Evolutionary conservation across 37 sponge, comb jelly and placozoan genomes (phyloP).

Genomic region (Halisarca cf. caerulea): DNA sequence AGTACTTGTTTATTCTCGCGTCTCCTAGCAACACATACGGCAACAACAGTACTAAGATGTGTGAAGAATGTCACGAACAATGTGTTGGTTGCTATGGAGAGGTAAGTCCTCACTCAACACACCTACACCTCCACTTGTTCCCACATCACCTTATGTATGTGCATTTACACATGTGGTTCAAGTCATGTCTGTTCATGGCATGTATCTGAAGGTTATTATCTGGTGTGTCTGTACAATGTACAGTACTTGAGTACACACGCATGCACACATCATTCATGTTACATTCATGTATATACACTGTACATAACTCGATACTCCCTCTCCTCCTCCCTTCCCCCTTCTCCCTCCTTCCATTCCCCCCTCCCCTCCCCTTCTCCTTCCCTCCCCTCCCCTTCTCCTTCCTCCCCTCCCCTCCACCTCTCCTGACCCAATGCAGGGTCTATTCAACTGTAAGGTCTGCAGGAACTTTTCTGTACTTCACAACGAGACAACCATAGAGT

Average conservation of each 20-base stretch:
- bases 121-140: neutral
- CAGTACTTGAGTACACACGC: too few relatives aligned
- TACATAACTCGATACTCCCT: too few relatives aligned
- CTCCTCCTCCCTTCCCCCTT: too few relatives aligned
- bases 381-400: too few relatives aligned
- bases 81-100: slow-evolving; percentile 40
- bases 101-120: slow-evolving; percentile 19
- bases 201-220: too few relatives aligned
- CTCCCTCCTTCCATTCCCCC: too few relatives aligned
- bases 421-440: slow-evolving; percentile 32
- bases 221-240: too few relatives aligned
- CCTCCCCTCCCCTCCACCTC: too few relatives aligned
- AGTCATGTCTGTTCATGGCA: neutral
- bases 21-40: slow-evolving; percentile 15
- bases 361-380: too few relatives aligned
- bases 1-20: too few relatives aligned
- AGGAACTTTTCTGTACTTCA: slow-evolving; percentile 3
- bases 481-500: neutral
- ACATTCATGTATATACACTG: too few relatives aligned
- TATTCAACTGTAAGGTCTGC: slow-evolving; percentile 39
- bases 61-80: slow-evolving; percentile 42
- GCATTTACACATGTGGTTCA: neutral
- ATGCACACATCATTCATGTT: neutral
- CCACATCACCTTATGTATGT: slow-evolving; percentile 8
- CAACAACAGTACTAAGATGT: slow-evolving; percentile 25